Evolutionary conservation across 2,797 vertebrate species (phyloP).

Genomic region (Staurois parvus): DNA sequence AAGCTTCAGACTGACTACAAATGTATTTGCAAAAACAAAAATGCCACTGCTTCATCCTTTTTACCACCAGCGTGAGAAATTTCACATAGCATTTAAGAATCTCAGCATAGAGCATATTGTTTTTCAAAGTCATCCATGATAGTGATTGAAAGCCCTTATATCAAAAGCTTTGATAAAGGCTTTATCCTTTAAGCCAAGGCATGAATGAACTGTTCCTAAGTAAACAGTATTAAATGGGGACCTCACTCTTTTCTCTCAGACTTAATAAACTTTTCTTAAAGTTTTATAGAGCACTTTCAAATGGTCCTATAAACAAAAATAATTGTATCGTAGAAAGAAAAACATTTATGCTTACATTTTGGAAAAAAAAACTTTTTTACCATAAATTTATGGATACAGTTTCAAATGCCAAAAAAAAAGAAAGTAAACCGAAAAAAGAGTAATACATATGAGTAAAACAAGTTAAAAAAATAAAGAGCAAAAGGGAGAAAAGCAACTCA

Average conservation of each 20-base stretch:
- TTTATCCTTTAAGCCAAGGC: not conserved
- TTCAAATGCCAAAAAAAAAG: too few relatives aligned
- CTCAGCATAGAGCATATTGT: not conserved
- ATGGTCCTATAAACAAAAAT: too few relatives aligned
- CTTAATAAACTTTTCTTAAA: not conserved
- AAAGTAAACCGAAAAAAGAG: too few relatives aligned
- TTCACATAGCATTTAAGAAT: not conserved
- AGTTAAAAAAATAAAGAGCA: too few relatives aligned
- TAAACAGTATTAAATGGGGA: not conserved
- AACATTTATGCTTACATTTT: too few relatives aligned
- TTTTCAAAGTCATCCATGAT: not conserved
- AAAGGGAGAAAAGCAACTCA: too few relatives aligned
- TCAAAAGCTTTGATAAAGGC: slow-evolving; percentile 5
- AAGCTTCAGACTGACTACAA: not conserved
- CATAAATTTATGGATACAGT: too few relatives aligned
- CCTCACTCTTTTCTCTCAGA: not conserved
- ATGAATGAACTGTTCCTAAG: not conserved
- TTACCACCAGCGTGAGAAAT: not conserved
- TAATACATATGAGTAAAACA: too few relatives aligned
- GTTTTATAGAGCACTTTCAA: not conserved
- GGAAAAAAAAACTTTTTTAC: too few relatives aligned
- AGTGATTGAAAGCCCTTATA: not conserved
- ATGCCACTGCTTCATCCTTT: not conserved
- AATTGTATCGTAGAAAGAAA: too few relatives aligned
- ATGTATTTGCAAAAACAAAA: not conserved